Evolutionary conservation across 2,113 vertebrate genomes (phyloP), one percentile per base, ranked within the genome.

Genomic region (Sinocyclocheilus anophthalmus): DNA sequence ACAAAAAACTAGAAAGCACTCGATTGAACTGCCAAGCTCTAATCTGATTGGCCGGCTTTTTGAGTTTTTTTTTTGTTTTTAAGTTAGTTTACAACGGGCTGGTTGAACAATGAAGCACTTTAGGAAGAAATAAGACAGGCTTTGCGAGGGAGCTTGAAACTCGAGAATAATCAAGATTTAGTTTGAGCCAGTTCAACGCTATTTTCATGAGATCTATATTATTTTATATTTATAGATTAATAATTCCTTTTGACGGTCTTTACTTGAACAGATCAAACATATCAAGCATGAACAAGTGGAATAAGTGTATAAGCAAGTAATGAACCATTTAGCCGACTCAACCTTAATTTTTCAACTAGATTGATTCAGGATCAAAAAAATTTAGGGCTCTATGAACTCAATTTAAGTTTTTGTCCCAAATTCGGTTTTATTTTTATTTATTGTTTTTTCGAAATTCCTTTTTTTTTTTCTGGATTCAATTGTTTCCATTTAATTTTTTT

Each of bases 21-120:
- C 20, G 3, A 14, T 39, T 80, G 20, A 80, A 61, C 37, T 80
- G 57, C 18, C 33, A 63, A 63, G 20, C 33, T 14, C 3, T 80
- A 59, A 63, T 61, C 57, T 61, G 77, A 80, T 80, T 80, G 55
- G 53, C 53, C n/a, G n/a, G 24, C 9, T 72, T 70, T 70, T 72
- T 3, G 30, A 8, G 3, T 6, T 37, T 33, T 59, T 78, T 57
- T 37, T 33, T 65, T 26, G 30, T n/a, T n/a, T n/a, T 26, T 67
- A 55, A 55, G 76, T 42, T 69, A 42, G 69, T n/a, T 72, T 39
- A 39, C 18, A 39, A 37, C 39, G 69, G 22, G 22, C 37, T 72
- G 69, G 69, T 22, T 22, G 37, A 42, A n/a, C 69, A 72, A 42
- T 72, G 10, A n/a, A n/a, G 4, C 69, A n/a, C 18, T 72, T 39